A percentile compares a stretch with the other conserved stretches of the same genome.
Conservation (phyloP, 2,888 invertebrate species). For the Pachycephus smyrnensis region DNA sequence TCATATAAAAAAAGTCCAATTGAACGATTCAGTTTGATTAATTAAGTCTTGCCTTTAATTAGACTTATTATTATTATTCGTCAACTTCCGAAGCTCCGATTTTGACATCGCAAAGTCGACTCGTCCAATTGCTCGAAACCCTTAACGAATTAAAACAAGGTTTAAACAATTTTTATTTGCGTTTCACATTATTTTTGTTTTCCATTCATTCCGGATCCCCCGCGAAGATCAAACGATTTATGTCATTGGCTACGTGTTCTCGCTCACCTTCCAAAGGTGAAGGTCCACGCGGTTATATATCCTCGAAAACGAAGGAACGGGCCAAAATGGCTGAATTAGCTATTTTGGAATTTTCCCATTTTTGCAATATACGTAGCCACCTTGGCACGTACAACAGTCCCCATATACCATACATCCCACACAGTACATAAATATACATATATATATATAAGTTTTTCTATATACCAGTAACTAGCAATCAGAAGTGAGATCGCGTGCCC, state of each 20-base stretch:
- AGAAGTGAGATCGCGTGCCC: neutral
- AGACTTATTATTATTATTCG: neutral
- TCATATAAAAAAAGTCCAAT: neutral
- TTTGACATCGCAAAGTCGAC: neutral
- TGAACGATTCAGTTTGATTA: neutral
- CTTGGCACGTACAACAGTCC: neutral
- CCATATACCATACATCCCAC: neutral
- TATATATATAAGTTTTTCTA: neutral
- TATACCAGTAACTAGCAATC: neutral
- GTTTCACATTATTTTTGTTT: too few relatives aligned
- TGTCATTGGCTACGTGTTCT: neutral
- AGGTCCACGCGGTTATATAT: neutral
- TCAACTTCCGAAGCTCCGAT: neutral
- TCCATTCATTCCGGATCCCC: neutral
- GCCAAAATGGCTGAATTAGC: neutral
- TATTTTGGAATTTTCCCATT: neutral
- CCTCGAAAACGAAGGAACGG: neutral
- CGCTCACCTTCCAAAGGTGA: neutral
- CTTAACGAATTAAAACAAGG: too few relatives aligned
- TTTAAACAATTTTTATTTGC: too few relatives aligned
- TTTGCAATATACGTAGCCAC: neutral
- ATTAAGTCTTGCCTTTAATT: too few relatives aligned
- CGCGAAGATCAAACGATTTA: neutral
- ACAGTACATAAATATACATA: too few relatives aligned
- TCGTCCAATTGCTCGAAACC: neutral